Base-by-base conservation (phyloP, 2,113 vertebrate species). In the Clarias batrachus region DNA sequence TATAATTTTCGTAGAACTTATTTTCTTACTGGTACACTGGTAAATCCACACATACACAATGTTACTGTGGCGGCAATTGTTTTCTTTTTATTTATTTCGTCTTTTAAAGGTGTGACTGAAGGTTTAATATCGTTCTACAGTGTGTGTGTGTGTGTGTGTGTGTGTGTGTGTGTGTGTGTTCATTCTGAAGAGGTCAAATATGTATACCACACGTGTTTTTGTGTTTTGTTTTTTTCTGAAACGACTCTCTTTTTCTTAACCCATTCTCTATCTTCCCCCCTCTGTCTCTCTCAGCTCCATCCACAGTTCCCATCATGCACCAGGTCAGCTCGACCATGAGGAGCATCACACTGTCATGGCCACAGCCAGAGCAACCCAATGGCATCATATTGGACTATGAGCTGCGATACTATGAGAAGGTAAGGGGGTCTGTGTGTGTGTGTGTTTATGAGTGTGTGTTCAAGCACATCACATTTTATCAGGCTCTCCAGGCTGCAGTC, bases 301-400 rank as follows among this genome's bases (percentile, higher is more conserved):
- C 98, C 88, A 98, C 96, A 0, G 97, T 99, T 92, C 97, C 97
- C 92, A 98, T 99, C 92, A 98, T 99, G 97, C 98, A 99, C 94
- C 98, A 99, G 94, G 97, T 99, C 93, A 98, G 97, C 89, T 98
- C 98, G 89, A 99, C 97, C 2, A 99, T 99, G 98, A 97, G 96
- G 89, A 99, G 97, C 95, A 99, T 99, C 95, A 99, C 97, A 0
- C 91, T 99, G 85, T 99, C 98, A 4, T 99, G 98, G 98, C 98
- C 98, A 9, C 98, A 99, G 91, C 98, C 98, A 0, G 98, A 99
- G 84, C 98, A 99, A 92, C 98, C 98, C 92, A 99, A 99, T 0
- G 98, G 98, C 86, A 99, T 99, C 94, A 99, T 99, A 92, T 94
- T 99, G 92, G 98, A 99, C 93, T 99, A 99, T 0, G 98, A 99